These are phyloP conservation scores for Pygmarrhopalites habei DNA, from an alignment of 1,140 invertebrate genomes.

Conservation along the genomic window DNA sequence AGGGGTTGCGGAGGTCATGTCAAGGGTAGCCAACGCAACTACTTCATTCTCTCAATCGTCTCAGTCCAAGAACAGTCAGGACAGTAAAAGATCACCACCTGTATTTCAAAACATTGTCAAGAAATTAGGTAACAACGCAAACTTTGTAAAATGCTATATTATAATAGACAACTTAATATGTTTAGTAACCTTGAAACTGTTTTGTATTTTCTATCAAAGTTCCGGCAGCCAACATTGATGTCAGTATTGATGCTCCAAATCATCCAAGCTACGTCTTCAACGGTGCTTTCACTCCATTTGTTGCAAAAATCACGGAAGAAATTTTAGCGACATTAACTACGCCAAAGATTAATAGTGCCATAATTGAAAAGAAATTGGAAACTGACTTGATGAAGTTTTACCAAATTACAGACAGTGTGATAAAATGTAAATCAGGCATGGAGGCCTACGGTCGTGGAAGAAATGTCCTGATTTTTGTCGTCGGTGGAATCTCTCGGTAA, in stretches of 20 bases:
- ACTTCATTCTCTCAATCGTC: slow-evolving; percentile 9
- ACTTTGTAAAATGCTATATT: slow-evolving; percentile 1
- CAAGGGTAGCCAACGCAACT: slow-evolving; percentile 16
- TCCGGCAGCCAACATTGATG: slow-evolving; percentile 20
- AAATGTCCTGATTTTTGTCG: slow-evolving; percentile 35
- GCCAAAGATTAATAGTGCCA: slow-evolving; percentile 24
- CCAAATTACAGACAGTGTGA: slow-evolving; percentile 17
- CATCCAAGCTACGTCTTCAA: slow-evolving; percentile 37
- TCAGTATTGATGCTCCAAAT: slow-evolving; percentile 20
- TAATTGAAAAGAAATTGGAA: slow-evolving; percentile 33
- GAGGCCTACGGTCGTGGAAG: slow-evolving; percentile 29
- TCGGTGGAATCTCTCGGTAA: slow-evolving; percentile 36
- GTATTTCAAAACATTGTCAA: slow-evolving; percentile 32
- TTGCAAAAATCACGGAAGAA: slow-evolving; percentile 33
- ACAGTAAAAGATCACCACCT: neutral
- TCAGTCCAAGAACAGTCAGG: too few relatives aligned
- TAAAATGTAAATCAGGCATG: slow-evolving; percentile 24
- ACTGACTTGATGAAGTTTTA: slow-evolving; percentile 34
- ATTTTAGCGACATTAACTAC: slow-evolving; percentile 23
- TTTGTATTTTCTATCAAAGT: too few relatives aligned
- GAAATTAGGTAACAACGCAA: slow-evolving; percentile 27
- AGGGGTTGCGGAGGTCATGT: slow-evolving; percentile 42
- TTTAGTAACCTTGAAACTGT: too few relatives aligned
- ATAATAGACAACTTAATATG: too few relatives aligned
- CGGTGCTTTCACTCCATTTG: slow-evolving; percentile 35